Evolutionary conservation across 2,797 vertebrate species (phyloP), one percentile per base, ranked within the genome.

Genomic region (Labeo calbasu): DNA sequence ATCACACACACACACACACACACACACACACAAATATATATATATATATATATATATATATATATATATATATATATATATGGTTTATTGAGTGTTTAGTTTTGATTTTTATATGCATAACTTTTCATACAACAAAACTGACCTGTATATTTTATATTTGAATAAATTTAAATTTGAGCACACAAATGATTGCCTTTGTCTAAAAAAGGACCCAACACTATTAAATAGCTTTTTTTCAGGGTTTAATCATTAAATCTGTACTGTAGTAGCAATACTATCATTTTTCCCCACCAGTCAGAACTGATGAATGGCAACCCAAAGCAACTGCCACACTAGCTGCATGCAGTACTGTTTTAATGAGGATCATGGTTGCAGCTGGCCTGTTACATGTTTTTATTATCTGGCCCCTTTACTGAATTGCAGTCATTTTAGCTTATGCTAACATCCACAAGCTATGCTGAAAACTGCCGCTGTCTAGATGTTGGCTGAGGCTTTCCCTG

Each of bases 311-410:
- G 43, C n/a, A 57, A 17, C 53, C 21, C 57, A 81, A 72, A 61
- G n/a, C 21, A 43, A 36, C 65, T 40, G 21, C 48, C 12, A 21
- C 21, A 10, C 65, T 36, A 55, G n/a, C 28, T 71, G 13, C 69
- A 82, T 50, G 23, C 43, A 82, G 55, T 2, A 25, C 43, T 65
- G 70, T 65, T 77, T 77, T 57, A 68, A 69, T 59, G 13, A 40
- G 51, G 61, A 63, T 82, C 19, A n/a, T 65, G 77, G 23, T 14
- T 23, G 61, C 21, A 75, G 48, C 17, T 55, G 50, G 81, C 81
- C 61, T 83, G 36, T 55, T 57, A 57, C 15, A 53, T 46, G 72
- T 77, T 5, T 69, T 83, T 69, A 77, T 69, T 55, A 68, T 61
- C 48, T 66, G 48, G 32, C 15, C 66, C 10, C 43, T 28, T 66